Base-by-base conservation (phyloP, 2,888 invertebrate genomes). In the Coronaproctus castanopsis region DNA sequence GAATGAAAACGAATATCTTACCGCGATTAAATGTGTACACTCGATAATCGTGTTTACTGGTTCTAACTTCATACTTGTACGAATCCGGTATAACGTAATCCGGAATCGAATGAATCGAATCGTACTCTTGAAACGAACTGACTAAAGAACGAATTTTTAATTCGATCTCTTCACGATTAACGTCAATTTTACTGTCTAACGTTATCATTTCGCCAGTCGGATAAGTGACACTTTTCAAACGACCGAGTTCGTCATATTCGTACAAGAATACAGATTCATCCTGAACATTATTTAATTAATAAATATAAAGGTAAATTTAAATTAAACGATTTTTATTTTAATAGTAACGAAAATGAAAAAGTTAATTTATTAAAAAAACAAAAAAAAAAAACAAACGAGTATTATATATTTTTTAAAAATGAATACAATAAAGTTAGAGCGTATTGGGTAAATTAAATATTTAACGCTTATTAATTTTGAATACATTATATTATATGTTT, bases 151-250 rank as follows among this genome's bases (percentile, higher is more conserved):
- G 79, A 10, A 87, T 81, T 55, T 82, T 80, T 0, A 88, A 82
- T 10, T 82, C 81, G 57, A 88, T 74, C 19, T 85, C 86, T 68
- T 86, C 84, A 65, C 81, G 81, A 66, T 82, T 80, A 10, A 86
- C 82, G 62, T 61, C 60, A 55, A 90, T 75, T 63, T 83, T 83
- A 1, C 89, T 89, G 19, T 78, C 78, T 61, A 91, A 79, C 65
- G 82, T 81, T 19, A 91, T 80, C 66, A 84, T 83, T 74, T 93
- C 91, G 60, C 95, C 95, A 64, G 91, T 92, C 23, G 95, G 91
- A 70, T 91, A 77, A 63, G 89, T 86, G 58, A 89, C 85, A 67
- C 85, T 83, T 0, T 82, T 84, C 2, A 91, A 83, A 53, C 93
- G 79, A 1, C 95, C 95, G 63, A 89, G 79, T 71, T 83, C 81